Conservation (phyloP, 2,113 vertebrate species). For the Desmodus rotundus region DNA sequence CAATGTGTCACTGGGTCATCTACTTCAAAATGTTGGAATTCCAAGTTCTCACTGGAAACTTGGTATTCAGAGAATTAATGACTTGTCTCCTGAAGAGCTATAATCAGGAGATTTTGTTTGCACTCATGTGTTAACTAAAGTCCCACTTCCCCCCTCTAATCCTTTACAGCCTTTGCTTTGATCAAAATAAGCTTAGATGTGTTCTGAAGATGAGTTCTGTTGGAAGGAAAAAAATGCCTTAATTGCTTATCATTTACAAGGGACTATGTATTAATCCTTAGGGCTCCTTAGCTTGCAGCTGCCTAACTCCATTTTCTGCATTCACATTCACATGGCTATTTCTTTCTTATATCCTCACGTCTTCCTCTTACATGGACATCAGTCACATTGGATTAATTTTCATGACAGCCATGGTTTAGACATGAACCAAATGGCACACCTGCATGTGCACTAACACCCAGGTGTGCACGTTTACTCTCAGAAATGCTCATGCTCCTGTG, state of each 20-base stretch:
- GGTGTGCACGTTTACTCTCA: background rate
- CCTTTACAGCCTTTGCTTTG: conserved; percentile 17
- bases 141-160: background rate
- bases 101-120: background rate
- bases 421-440: background rate
- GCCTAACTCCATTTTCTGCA: background rate
- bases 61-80: conserved; percentile 32
- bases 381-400: background rate
- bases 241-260: background rate
- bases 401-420: background rate
- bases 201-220: background rate
- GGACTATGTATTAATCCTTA: background rate
- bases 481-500: background rate
- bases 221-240: background rate
- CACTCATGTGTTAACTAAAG: conserved; percentile 28
- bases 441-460: background rate
- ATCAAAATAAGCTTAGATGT: conserved; percentile 46
- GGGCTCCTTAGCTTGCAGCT: background rate
- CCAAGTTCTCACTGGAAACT: background rate
- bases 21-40: background rate
- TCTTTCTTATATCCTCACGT: background rate
- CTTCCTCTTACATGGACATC: background rate
- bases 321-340: background rate
- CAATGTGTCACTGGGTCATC: background rate
- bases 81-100: background rate